phyloP scores from a whole-genome alignment of 2,797 vertebrate species.

The Parambassis ranga region DNA sequence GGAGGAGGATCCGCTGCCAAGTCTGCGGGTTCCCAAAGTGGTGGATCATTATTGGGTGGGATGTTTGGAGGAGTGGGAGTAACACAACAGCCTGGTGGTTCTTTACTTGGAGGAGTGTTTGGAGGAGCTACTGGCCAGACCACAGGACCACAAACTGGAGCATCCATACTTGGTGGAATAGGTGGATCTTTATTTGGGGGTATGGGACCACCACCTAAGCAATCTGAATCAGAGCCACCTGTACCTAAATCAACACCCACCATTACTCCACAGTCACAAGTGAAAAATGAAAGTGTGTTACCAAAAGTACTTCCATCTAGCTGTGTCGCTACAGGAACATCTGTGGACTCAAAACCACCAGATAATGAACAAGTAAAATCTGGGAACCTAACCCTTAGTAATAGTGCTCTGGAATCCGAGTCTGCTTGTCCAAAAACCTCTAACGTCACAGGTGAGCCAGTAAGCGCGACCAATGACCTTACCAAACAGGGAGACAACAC shows the following conservation, averaged over 20 bases:
- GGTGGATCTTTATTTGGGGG: conserved; percentile 71
- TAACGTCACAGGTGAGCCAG: conserved; percentile 12
- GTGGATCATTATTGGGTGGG: conserved; percentile 68
- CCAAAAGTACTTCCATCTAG: conserved; percentile 16
- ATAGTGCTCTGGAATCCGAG: conserved; percentile 1
- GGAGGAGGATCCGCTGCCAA: conserved; percentile 59
- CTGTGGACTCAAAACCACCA: conserved; percentile 8
- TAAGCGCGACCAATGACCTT: conserved; percentile 14
- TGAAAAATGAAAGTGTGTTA: conserved; percentile 39
- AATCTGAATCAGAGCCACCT: conserved; percentile 46
- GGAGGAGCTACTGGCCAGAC: conserved; percentile 54
- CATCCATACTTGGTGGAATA: conserved; percentile 65
- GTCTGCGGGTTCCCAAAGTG: conserved; percentile 42
- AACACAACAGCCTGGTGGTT: conserved; percentile 69
- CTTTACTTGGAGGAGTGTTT: conserved; percentile 75
- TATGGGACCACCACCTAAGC: conserved; percentile 80
- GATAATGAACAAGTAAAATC: conserved; percentile 29
- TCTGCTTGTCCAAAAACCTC: conserved; percentile 6
- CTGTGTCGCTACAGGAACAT: conserved; percentile 11
- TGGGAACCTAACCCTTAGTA: neutral
- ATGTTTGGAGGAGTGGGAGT: conserved; percentile 66
- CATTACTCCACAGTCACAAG: conserved; percentile 22
- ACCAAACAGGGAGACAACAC: conserved; percentile 7
- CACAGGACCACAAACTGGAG: conserved; percentile 56
- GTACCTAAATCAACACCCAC: conserved; percentile 31